Conservation (phyloP, 92 coral and sea anemone genomes). For the Palythoa caribaeorum region DNA sequence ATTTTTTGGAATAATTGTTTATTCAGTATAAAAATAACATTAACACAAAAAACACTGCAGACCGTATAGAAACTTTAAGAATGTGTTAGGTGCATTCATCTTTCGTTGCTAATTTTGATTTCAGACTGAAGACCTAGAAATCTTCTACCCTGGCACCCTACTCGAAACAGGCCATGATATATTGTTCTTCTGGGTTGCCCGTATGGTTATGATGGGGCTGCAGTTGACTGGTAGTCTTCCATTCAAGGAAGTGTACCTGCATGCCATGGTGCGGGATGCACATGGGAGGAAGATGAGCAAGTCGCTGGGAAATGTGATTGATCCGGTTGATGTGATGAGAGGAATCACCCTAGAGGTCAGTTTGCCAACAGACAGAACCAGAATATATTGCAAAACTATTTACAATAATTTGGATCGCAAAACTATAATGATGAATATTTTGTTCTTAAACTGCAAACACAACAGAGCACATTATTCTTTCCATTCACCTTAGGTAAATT, state of each 20-base stretch:
- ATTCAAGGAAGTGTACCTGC: constrained; percentile 95
- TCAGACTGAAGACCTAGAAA: constrained; percentile 89
- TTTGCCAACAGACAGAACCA: not conserved
- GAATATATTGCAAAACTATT: too few species aligned
- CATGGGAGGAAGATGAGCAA: constrained; percentile 99
- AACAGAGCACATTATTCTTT: too few species aligned
- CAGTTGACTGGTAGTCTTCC: constrained; percentile 92
- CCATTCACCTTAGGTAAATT: too few species aligned
- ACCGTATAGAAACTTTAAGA: too few species aligned
- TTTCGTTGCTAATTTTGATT: not conserved
- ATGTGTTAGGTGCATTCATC: too few species aligned
- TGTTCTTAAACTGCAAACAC: too few species aligned
- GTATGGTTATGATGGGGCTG: constrained; percentile 98
- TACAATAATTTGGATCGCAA: too few species aligned
- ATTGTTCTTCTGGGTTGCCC: constrained; percentile 99
- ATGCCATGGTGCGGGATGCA: constrained; percentile 99
- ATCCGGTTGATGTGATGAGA: constrained; percentile 95
- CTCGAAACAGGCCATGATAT: constrained; percentile 99
- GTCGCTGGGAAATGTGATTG: constrained; percentile 98
- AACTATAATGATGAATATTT: too few species aligned
- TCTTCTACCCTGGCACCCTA: constrained; percentile 93
- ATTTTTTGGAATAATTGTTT: too few species aligned
- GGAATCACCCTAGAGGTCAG: constrained; percentile 93
- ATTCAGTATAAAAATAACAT: too few species aligned
- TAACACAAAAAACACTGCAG: too few species aligned